Base-by-base conservation (phyloP, 1,140 invertebrate species). In the Tetragonula clypearis region DNA sequence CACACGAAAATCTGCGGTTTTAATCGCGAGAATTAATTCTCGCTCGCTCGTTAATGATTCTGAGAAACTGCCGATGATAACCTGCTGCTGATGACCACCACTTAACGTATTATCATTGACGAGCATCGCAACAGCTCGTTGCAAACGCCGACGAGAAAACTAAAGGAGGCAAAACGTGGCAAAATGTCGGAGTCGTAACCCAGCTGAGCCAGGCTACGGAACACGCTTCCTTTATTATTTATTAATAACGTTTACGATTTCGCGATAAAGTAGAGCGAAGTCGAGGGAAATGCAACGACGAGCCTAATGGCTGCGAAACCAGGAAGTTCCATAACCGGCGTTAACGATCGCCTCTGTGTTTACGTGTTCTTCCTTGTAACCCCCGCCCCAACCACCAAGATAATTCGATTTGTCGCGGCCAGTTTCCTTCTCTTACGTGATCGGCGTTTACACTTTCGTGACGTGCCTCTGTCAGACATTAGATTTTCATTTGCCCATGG, bases 191-290 rank as follows among this genome's bases (percentile, higher is more conserved):
- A 8, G 30, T 23, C 30, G 30, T 41, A 69, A 35, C 2, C 41
- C 8, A 0, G 21, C 9, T 12, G 11, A 66, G n/a, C 65, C n/a
- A 17, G 6, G 60, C n/a, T 6, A 41, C 8, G 12, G n/a, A 30
- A 15, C 30, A 30, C 41, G 68, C 68, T 41, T 41, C 19, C 53
- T 82, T 49, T 83, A 90, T 91, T 90, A 90, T 90, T 90, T 91
- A 91, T 91, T 88, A 91, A 91, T 90, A 30, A 90, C 75, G 84
- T 90, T 91, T 90, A 90, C 88, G 90, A 90, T 91, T 88, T 76
- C 66, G 77, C 78, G 83, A 85, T 90, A 87, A 90, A 90, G 82
- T 68, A 74, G 55, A n/a, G 23, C 60, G 60, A 82, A 82, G 82
- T 84, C 30, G 78, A 41, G 1, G 14, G 14, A 26, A 15, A n/a